These are phyloP conservation scores for Schizaphis graminum DNA, from an alignment of 2,888 invertebrate species.

Conservation along the genomic window DNA sequence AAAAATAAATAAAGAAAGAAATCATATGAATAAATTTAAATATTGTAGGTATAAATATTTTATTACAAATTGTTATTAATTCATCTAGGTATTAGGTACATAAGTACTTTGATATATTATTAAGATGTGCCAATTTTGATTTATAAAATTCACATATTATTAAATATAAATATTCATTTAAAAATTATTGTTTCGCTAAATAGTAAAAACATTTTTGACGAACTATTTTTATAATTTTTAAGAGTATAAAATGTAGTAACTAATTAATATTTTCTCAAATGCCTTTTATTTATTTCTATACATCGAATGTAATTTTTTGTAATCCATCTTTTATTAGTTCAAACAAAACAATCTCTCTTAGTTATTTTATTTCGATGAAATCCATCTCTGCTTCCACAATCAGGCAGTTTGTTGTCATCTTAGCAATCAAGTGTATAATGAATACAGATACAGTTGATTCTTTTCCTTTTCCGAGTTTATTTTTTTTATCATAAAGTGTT, in stretches of 20 bases:
- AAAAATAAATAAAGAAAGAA: no score
- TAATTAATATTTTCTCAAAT: neutral
- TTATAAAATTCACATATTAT: neutral
- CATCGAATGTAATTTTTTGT: neutral
- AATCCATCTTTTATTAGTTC: neutral
- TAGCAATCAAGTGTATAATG: neutral
- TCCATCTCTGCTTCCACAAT: neutral
- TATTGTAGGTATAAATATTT: neutral
- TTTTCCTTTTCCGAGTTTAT: neutral
- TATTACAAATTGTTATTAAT: neutral
- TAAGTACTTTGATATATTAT: neutral
- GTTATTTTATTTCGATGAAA: neutral
- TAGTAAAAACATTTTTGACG: neutral
- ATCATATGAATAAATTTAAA: no score
- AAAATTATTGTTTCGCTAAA: neutral
- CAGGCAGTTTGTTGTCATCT: neutral
- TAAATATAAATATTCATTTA: neutral
- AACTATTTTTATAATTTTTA: neutral
- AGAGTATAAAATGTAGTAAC: neutral
- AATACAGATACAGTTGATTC: neutral
- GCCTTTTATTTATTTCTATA: slow-evolving; percentile 3
- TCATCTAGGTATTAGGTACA: neutral
- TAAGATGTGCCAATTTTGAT: neutral
- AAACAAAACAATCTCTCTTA: neutral
- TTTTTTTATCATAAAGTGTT: neutral